Evolutionary conservation across 2,888 invertebrate species (phyloP).

Genomic region (Lasioglossum leucozonium): DNA sequence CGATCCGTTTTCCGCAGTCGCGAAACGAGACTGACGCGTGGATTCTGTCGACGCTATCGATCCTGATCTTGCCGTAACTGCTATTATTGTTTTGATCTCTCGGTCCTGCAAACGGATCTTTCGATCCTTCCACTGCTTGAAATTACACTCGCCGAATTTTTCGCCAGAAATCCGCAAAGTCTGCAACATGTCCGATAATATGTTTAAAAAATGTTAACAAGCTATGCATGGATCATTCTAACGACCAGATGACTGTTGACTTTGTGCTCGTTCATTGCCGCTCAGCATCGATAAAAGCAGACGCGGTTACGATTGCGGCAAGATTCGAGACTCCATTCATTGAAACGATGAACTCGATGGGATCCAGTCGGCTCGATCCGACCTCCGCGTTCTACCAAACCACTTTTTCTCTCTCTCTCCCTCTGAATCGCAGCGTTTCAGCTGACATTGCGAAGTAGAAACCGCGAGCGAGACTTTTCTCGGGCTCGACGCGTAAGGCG

Average conservation of each 20-base stretch:
- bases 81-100: no score
- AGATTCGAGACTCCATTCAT: conserved; percentile 1
- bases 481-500: conserved; percentile 63
- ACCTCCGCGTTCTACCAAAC: conserved; percentile 18
- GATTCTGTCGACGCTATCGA: neutral
- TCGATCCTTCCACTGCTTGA: no score
- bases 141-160: no score
- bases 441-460: conserved; percentile 62
- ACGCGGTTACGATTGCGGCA: neutral
- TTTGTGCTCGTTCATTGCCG: neutral
- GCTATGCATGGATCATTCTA: no score
- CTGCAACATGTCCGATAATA: no score
- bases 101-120: no score
- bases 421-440: neutral
- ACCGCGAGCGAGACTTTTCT: conserved; percentile 45
- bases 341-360: neutral
- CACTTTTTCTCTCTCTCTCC: neutral
- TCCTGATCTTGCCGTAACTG: neutral
- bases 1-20: conserved; percentile 46
- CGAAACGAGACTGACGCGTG: neutral
- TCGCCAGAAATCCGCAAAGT: no score
- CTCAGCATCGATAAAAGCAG: neutral
- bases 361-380: neutral
- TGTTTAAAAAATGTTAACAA: no score
- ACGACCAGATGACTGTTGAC: neutral